These are phyloP conservation scores for Mormyrus iriodes DNA, from an alignment of 2,113 vertebrate genomes.

Conservation along the genomic window DNA sequence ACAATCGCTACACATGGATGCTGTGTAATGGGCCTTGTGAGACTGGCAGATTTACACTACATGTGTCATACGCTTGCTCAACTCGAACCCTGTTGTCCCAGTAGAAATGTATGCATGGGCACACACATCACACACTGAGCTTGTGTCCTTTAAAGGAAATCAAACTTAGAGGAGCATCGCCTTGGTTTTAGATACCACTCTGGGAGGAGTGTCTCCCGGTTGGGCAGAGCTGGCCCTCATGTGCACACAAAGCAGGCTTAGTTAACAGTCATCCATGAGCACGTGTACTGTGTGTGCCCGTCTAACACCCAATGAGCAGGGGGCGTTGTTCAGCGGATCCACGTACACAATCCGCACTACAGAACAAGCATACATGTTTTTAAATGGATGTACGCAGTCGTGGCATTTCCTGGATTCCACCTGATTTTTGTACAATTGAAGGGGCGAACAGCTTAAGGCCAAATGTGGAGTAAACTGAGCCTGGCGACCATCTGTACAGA, in stretches of 20 bases:
- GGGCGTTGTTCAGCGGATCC: not conserved
- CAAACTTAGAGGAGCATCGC: not conserved
- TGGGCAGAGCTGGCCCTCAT: not conserved
- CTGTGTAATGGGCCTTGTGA: not conserved
- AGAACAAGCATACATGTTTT: not conserved
- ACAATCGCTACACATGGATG: not conserved
- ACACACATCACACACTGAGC: not conserved
- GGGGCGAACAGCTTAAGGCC: not conserved
- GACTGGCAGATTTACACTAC: not conserved
- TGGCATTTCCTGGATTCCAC: not conserved
- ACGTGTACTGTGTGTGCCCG: not conserved
- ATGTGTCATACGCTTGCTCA: not conserved
- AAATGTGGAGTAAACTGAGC: not conserved
- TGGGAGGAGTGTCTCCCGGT: not conserved
- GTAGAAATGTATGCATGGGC: not conserved
- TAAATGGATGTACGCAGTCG: not conserved
- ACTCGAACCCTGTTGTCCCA: not conserved
- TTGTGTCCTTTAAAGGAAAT: not conserved
- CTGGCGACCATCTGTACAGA: not conserved
- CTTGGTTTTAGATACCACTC: not conserved
- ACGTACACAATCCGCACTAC: not conserved
- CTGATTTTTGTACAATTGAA: not conserved
- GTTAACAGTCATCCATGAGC: not conserved
- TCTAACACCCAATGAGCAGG: not conserved
- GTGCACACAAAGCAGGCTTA: not conserved